These are phyloP conservation scores for Amia ocellicauda DNA, from an alignment of 2,113 vertebrate genomes.

Conservation along the genomic window DNA sequence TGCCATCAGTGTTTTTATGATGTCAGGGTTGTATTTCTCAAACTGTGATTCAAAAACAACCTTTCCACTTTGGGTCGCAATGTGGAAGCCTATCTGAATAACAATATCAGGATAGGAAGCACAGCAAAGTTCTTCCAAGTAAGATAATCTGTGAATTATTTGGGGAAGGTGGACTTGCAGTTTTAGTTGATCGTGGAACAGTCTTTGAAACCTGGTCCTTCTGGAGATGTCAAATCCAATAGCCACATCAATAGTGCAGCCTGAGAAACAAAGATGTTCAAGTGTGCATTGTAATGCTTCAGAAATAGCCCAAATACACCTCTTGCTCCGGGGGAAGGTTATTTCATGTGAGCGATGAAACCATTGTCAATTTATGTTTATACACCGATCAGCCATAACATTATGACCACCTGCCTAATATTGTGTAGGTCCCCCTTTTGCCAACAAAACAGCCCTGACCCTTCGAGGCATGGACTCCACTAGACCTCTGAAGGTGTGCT, in stretches of 20 bases:
- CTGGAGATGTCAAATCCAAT: slow-evolving; percentile 55
- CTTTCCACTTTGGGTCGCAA: slow-evolving; percentile 27
- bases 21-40: slow-evolving; percentile 44
- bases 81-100: slow-evolving; percentile 46
- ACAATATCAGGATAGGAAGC: background rate
- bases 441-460: no score
- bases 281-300: no score
- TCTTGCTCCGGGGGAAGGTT: no score
- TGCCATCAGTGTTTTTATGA: slow-evolving; percentile 47
- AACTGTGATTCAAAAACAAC: slow-evolving; percentile 56
- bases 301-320: no score
- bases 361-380: no score
- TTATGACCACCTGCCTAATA: no score
- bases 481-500: no score
- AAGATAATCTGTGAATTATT: slow-evolving; percentile 42
- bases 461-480: no score
- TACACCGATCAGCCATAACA: no score
- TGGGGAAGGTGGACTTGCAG: slow-evolving; percentile 42
- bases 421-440: no score
- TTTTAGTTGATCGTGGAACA: slow-evolving; percentile 38
- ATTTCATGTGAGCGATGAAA: no score
- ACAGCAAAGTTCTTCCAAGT: slow-evolving; percentile 48
- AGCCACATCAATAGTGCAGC: slow-evolving; percentile 51
- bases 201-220: background rate
- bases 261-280: no score